A percentile compares a stretch with the other conserved stretches of the same genome.
These are phyloP conservation scores for Leptinotarsa juncta DNA, from an alignment of 2,888 invertebrate genomes.

Conservation along the genomic window DNA sequence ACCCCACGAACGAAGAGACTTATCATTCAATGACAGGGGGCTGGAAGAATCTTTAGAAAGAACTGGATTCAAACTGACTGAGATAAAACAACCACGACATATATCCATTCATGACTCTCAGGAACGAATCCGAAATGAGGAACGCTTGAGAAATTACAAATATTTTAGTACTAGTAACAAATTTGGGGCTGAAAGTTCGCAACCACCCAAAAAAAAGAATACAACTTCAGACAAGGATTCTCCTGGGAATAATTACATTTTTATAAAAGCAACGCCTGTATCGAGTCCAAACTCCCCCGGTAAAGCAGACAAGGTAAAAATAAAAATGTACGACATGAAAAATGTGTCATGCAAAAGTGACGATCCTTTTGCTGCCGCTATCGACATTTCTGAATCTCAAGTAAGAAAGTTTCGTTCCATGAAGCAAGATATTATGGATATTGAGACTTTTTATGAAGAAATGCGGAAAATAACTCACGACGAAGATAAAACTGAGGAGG, in stretches of 20 bases:
- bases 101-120: background rate
- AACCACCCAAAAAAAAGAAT: too few species aligned
- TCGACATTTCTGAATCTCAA: constrained; percentile 38
- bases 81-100: background rate
- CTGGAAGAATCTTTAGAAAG: background rate
- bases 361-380: constrained; percentile 27
- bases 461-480: constrained; percentile 39
- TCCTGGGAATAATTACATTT: too few species aligned
- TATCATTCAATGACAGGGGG: background rate
- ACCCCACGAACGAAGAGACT: constrained; percentile 4
- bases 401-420: constrained; percentile 37
- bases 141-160: background rate
- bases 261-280: background rate
- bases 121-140: background rate
- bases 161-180: background rate
- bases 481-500: constrained; percentile 34
- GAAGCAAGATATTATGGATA: constrained; percentile 43
- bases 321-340: background rate
- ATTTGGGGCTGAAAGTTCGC: background rate
- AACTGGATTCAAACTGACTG: background rate
- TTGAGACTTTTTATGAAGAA: constrained; percentile 45
- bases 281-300: background rate
- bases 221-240: too few species aligned
- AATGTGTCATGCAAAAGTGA: constrained; percentile 14
- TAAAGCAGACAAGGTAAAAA: background rate